Evolutionary conservation across 2,797 vertebrate genomes (phyloP).

Genomic region (Cyprinella venusta): DNA sequence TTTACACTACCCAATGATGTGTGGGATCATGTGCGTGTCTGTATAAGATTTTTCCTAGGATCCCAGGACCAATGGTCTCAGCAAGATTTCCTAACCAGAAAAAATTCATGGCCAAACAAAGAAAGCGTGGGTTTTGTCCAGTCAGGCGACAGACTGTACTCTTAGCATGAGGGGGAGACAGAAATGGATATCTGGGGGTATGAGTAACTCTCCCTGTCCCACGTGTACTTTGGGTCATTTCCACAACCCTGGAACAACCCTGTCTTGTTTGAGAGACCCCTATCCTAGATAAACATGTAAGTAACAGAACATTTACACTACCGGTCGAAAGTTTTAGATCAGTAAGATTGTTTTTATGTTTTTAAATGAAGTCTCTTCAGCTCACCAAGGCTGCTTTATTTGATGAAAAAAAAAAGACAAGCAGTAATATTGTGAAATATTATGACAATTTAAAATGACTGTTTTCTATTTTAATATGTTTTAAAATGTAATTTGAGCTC

Average conservation of each 20-base stretch:
- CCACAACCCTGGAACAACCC: not conserved
- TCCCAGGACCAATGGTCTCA: conserved; percentile 29
- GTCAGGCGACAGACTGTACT: conserved; percentile 35
- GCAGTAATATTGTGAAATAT: too few relatives aligned
- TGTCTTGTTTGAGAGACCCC: not conserved
- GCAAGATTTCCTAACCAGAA: conserved; percentile 32
- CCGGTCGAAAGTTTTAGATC: too few relatives aligned
- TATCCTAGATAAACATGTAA: not conserved
- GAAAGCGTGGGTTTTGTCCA: conserved; percentile 38
- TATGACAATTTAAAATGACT: too few relatives aligned
- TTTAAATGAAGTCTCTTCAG: too few relatives aligned
- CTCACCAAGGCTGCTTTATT: too few relatives aligned
- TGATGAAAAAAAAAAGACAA: too few relatives aligned
- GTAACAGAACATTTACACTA: too few relatives aligned
- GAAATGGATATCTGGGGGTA: conserved; percentile 23
- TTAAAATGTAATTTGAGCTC: too few relatives aligned
- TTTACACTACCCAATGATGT: conserved; percentile 25
- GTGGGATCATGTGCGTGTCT: conserved; percentile 3
- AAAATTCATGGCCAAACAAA: conserved; percentile 28
- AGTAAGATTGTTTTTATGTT: too few relatives aligned
- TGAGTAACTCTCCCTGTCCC: not conserved
- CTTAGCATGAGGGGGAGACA: conserved; percentile 22
- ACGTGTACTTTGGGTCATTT: conserved; percentile 2
- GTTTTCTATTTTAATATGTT: too few relatives aligned
- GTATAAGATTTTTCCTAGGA: conserved; percentile 14